phyloP scores from a whole-genome alignment of 2,113 vertebrate species.

The Eublepharis macularius region DNA sequence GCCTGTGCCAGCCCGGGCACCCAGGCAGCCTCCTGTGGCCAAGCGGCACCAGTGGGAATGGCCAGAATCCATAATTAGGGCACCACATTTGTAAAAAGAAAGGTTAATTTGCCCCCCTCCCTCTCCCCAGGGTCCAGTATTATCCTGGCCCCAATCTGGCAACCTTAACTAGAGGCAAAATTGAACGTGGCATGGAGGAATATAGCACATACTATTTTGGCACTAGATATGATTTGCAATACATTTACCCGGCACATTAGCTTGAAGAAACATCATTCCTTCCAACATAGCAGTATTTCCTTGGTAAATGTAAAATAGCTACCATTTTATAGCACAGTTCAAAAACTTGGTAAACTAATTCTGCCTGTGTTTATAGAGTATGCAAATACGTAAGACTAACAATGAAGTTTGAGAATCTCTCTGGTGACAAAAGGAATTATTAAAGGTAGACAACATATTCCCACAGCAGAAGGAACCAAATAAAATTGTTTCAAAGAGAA shows the following conservation, averaged over 20 bases:
- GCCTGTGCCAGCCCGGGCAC: too few species aligned
- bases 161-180: too few species aligned
- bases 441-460: neutral
- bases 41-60: too few species aligned
- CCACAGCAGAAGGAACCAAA: neutral
- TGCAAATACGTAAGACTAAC: neutral
- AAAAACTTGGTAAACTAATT: neutral
- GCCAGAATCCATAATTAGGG: too few species aligned
- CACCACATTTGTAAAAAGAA: too few species aligned
- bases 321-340: neutral
- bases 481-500: neutral
- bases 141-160: too few species aligned
- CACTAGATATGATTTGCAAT: neutral
- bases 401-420: neutral
- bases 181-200: neutral
- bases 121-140: too few species aligned
- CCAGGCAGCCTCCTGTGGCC: too few species aligned
- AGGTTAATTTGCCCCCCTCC: too few species aligned
- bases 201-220: neutral
- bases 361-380: neutral
- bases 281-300: neutral
- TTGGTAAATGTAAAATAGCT: neutral
- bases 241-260: neutral
- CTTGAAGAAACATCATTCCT: neutral
- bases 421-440: neutral